Evolutionary conservation across 2,797 vertebrate genomes (phyloP).

Genomic region (Geotrypetes seraphini): DNA sequence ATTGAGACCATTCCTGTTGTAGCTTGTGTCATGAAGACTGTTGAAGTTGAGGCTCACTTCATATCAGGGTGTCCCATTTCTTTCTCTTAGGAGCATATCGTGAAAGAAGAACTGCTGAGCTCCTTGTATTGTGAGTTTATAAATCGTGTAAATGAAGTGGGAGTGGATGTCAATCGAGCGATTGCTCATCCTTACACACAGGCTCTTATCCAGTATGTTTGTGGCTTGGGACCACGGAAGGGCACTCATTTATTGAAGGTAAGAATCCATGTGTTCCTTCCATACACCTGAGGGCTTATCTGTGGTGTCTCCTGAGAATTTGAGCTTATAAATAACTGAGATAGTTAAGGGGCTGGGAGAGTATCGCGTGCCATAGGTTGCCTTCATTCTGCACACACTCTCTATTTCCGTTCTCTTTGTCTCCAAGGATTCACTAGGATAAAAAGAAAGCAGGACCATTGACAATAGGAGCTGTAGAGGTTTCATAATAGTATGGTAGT

Average conservation of each 20-base stretch:
- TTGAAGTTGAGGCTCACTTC: background rate
- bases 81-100: slow-evolving; percentile 77
- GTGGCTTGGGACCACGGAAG: slow-evolving; percentile 89
- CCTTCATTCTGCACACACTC: no score
- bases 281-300: background rate
- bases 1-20: no score
- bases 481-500: no score
- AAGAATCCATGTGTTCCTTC: slow-evolving; percentile 6
- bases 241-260: slow-evolving; percentile 94
- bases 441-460: no score
- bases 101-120: slow-evolving; percentile 87
- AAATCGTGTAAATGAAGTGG: slow-evolving; percentile 95
- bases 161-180: slow-evolving; percentile 91
- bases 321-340: no score
- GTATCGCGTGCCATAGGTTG: no score
- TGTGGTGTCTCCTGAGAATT: no score
- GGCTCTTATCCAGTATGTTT: slow-evolving; percentile 91
- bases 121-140: slow-evolving; percentile 95
- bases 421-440: no score
- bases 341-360: no score
- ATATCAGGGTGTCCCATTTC: background rate
- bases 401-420: no score
- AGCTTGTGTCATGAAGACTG: no score
- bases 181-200: slow-evolving; percentile 94
- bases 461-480: no score